These are phyloP conservation scores for Uria lomvia DNA, from an alignment of 2,113 vertebrate species.

Conservation along the genomic window DNA sequence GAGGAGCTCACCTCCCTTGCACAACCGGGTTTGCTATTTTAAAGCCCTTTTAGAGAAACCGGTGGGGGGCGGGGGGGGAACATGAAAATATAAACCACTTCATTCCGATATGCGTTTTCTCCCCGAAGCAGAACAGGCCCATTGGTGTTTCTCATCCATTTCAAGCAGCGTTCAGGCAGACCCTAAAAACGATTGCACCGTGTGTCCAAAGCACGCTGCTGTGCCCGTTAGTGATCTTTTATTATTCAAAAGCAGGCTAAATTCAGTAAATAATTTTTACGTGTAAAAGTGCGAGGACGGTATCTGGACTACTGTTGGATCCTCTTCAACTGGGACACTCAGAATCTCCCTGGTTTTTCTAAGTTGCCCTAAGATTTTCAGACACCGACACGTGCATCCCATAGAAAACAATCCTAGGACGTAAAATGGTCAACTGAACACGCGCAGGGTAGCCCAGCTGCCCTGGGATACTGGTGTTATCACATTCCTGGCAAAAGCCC, in stretches of 20 bases:
- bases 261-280: background rate
- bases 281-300: background rate
- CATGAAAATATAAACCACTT: background rate
- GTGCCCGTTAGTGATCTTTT: background rate
- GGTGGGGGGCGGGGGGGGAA: background rate
- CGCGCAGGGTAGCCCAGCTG: background rate
- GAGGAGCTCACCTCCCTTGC: background rate
- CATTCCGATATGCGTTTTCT: background rate
- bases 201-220: background rate
- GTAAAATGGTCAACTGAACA: background rate
- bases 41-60: background rate
- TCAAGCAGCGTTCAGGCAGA: background rate
- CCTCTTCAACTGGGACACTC: background rate
- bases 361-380: background rate
- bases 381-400: background rate
- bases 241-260: background rate
- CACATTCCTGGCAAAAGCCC: background rate
- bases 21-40: background rate
- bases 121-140: background rate
- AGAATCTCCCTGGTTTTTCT: background rate
- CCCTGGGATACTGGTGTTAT: background rate
- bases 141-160: accelerated
- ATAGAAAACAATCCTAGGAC: background rate
- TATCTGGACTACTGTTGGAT: background rate
- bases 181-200: accelerated